Conservation (phyloP, 2,888 invertebrate species). For the Habroteleia sp. region DNA sequence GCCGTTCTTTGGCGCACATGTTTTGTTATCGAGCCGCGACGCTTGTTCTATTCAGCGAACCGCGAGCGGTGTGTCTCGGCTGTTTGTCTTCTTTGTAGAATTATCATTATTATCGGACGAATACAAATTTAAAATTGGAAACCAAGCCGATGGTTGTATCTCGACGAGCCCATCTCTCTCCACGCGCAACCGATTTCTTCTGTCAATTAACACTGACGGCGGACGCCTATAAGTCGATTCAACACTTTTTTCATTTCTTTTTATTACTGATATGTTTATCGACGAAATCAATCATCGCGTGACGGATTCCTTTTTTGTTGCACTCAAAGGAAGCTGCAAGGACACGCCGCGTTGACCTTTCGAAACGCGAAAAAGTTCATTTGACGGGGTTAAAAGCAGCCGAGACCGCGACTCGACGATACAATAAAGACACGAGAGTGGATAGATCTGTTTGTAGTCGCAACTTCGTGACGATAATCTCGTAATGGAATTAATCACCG, state of each 20-base stretch:
- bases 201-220: slow-evolving; percentile 32
- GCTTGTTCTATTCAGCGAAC: neutral
- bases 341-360: slow-evolving; percentile 23
- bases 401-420: neutral
- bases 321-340: neutral
- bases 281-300: slow-evolving; percentile 20
- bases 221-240: slow-evolving; percentile 13
- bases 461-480: slow-evolving; percentile 61
- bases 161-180: slow-evolving; percentile 15
- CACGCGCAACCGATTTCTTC: slow-evolving; percentile 27
- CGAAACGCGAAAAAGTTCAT: neutral
- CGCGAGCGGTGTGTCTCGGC: neutral
- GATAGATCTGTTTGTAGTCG: slow-evolving; percentile 19
- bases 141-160: slow-evolving; percentile 13
- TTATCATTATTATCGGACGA: slow-evolving; percentile 25
- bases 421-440: slow-evolving; percentile 32
- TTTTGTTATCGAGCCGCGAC: slow-evolving; percentile 14
- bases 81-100: slow-evolving; percentile 12
- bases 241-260: neutral
- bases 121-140: slow-evolving; percentile 15
- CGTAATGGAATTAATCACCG: slow-evolving; percentile 61
- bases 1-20: slow-evolving; percentile 8
- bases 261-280: neutral
- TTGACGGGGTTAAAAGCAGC: slow-evolving; percentile 4
- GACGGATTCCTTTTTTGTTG: neutral